Percentiles rank a stretch among this genome's conserved stretches.
These are phyloP conservation scores for Plagodis pulveraria DNA, from an alignment of 2,888 invertebrate species.

Conservation along the genomic window DNA sequence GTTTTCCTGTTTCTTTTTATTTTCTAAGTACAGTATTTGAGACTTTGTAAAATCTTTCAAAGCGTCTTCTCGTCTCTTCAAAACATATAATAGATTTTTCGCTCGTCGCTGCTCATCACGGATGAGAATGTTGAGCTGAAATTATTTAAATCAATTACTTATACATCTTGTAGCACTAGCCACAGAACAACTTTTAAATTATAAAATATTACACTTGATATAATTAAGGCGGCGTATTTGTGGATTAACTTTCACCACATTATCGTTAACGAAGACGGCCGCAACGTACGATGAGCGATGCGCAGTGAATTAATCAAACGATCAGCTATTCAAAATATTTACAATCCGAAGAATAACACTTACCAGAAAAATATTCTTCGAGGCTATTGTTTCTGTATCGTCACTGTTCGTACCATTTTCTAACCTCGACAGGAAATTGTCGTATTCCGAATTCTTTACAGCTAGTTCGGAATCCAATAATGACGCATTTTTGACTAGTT, in stretches of 20 bases:
- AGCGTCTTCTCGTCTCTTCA: conserved; percentile 80
- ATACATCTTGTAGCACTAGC: neutral
- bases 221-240: conserved; percentile 8
- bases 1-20: conserved; percentile 76
- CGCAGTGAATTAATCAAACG: conserved; percentile 40
- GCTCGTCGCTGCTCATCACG: conserved; percentile 81
- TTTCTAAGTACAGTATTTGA: conserved; percentile 78
- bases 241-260: conserved; percentile 29
- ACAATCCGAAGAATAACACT: conserved; percentile 71
- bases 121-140: conserved; percentile 81
- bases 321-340: conserved; percentile 58
- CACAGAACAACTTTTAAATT: neutral
- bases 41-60: conserved; percentile 79
- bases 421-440: conserved; percentile 65
- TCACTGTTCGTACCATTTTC: conserved; percentile 65
- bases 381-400: conserved; percentile 76
- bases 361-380: conserved; percentile 81
- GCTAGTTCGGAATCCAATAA: conserved; percentile 54
- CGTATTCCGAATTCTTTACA: conserved; percentile 59
- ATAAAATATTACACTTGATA: neutral
- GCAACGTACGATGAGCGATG: conserved; percentile 23
- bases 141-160: conserved; percentile 35
- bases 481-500: conserved; percentile 49
- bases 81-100: conserved; percentile 73
- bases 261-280: conserved; percentile 28